Evolutionary conservation across 2,113 vertebrate genomes (phyloP).

Genomic region (Morphnarchus princeps): DNA sequence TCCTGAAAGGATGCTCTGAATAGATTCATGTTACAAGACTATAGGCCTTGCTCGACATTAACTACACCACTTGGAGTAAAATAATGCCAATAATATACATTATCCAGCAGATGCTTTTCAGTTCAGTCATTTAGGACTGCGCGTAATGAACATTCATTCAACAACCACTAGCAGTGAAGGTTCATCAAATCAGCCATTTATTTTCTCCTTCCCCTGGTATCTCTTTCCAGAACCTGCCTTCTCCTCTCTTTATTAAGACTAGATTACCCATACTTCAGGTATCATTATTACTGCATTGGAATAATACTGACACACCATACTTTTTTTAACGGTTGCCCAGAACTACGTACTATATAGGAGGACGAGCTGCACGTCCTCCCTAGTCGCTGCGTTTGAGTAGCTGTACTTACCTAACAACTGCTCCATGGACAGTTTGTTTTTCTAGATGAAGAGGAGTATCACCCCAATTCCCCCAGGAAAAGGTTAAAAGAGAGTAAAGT

Average conservation of each 20-base stretch:
- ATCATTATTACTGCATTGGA: background rate
- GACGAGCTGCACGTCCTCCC: background rate
- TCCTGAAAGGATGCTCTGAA: background rate
- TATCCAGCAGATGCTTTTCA: background rate
- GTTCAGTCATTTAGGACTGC: background rate
- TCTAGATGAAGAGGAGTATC: background rate
- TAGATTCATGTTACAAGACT: background rate
- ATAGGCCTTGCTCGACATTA: background rate
- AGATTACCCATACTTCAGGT: background rate
- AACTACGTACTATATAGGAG: background rate
- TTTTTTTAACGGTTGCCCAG: background rate
- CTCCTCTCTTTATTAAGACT: background rate
- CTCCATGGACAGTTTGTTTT: background rate
- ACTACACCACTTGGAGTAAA: background rate
- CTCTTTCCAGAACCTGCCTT: background rate
- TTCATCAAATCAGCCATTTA: background rate
- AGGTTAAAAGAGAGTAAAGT: background rate
- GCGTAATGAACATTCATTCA: background rate
- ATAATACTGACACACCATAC: background rate
- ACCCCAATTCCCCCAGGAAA: background rate
- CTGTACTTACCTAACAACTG: background rate
- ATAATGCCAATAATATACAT: background rate
- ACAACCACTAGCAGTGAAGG: background rate
- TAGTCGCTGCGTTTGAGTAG: background rate
- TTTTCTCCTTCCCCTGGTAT: background rate